Evolutionary conservation across 1,140 invertebrate genomes (phyloP).

Genomic region (Calosoma granatense): DNA sequence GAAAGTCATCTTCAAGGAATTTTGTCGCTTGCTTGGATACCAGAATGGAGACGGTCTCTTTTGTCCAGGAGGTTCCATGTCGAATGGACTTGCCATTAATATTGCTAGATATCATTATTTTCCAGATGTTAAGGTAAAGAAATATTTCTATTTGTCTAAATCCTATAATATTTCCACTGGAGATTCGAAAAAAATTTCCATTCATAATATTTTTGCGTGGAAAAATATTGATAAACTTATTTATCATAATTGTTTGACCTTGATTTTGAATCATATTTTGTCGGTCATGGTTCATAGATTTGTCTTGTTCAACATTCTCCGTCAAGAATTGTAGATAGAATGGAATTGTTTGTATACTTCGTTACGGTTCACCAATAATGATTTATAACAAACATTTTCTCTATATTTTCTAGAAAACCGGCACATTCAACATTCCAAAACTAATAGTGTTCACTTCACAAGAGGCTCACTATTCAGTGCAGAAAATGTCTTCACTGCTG

Average conservation of each 20-base stretch:
- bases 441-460: conserved; percentile 42
- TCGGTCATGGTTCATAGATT: too few species aligned
- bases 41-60: conserved; percentile 52
- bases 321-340: too few species aligned
- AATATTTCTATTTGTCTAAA: too few species aligned
- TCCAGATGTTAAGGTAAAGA: conserved; percentile 49
- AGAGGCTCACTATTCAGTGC: conserved; percentile 62
- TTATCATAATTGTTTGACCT: not conserved
- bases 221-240: not conserved
- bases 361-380: too few species aligned
- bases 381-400: too few species aligned
- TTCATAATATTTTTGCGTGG: not conserved
- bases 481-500: conserved; percentile 42
- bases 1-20: conserved; percentile 35
- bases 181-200: too few species aligned
- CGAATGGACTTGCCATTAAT: conserved; percentile 58
- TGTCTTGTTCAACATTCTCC: too few species aligned
- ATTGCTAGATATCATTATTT: conserved; percentile 46
- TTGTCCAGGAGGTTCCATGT: conserved; percentile 61
- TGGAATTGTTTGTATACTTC: too few species aligned
- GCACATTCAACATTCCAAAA: conserved; percentile 24
- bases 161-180: too few species aligned
- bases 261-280: too few species aligned
- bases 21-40: conserved; percentile 40
- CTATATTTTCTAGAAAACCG: conserved; percentile 25